Conservation (phyloP, 92 coral and sea anemone species). For the Phenganax subtilis region DNA sequence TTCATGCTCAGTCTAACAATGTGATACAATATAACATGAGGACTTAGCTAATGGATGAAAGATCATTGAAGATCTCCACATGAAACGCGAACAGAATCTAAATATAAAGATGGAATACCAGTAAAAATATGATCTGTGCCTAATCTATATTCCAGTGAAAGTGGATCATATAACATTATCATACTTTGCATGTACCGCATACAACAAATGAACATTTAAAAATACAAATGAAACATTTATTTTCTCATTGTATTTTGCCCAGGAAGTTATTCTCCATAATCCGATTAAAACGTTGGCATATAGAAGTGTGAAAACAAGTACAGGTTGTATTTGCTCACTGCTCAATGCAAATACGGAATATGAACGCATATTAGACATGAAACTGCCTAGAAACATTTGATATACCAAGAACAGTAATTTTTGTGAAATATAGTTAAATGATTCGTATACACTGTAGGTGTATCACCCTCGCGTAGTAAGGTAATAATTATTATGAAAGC, state of each 20-base stretch:
- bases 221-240: not conserved
- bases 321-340: not conserved
- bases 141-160: not conserved
- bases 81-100: too few relatives aligned
- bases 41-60: too few relatives aligned
- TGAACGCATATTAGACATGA: not conserved
- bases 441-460: too few relatives aligned
- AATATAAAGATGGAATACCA: too few relatives aligned
- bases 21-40: too few relatives aligned
- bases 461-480: too few relatives aligned
- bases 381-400: too few relatives aligned
- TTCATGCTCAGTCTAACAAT: too few relatives aligned
- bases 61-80: too few relatives aligned
- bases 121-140: not conserved
- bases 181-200: not conserved
- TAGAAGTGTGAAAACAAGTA: not conserved
- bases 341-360: not conserved
- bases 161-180: not conserved
- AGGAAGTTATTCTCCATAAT: not conserved
- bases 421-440: too few relatives aligned
- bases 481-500: too few relatives aligned
- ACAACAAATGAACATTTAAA: not conserved
- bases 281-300: conserved; percentile 10
- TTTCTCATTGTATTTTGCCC: not conserved
- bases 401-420: too few relatives aligned